A percentile compares a stretch with the other conserved stretches of the same genome.
These are phyloP conservation scores for Antigone vipio DNA, from an alignment of 2,113 vertebrate genomes.

Conservation along the genomic window DNA sequence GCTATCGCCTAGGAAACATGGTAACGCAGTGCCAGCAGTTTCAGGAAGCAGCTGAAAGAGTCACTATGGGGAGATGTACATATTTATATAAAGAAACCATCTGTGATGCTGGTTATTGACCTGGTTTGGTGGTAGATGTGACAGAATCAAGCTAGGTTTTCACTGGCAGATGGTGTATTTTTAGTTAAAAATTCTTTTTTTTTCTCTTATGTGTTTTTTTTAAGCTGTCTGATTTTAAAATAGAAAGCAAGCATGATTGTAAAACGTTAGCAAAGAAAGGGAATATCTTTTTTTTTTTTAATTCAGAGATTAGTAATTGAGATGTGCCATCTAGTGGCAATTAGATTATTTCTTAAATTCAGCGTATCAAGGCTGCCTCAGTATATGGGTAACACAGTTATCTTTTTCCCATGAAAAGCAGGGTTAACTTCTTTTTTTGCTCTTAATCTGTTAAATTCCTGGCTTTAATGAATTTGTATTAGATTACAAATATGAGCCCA, in stretches of 20 bases:
- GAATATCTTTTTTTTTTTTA: background rate
- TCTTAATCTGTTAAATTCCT: background rate
- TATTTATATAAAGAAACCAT: slow-evolving; percentile 52
- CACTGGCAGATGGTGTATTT: slow-evolving; percentile 35
- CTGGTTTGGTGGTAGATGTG: slow-evolving; percentile 1
- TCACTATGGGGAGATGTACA: background rate
- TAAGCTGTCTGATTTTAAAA: background rate
- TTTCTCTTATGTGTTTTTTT: background rate
- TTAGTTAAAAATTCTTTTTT: background rate
- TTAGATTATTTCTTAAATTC: background rate
- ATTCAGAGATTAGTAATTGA: background rate
- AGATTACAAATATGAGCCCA: background rate
- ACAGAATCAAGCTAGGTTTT: slow-evolving; percentile 10
- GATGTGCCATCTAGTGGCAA: slow-evolving; percentile 55
- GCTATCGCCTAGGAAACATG: background rate
- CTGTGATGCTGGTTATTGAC: slow-evolving; percentile 45
- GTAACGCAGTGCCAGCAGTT: background rate
- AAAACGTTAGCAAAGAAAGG: background rate
- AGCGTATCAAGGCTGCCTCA: background rate
- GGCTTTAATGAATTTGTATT: background rate
- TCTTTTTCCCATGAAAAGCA: background rate
- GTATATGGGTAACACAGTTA: background rate
- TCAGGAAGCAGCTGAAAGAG: slow-evolving; percentile 4
- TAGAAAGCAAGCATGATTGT: background rate
- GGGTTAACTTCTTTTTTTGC: background rate